Conservation (phyloP, 2,888 invertebrate genomes). For the Embidobia sp. region DNA sequence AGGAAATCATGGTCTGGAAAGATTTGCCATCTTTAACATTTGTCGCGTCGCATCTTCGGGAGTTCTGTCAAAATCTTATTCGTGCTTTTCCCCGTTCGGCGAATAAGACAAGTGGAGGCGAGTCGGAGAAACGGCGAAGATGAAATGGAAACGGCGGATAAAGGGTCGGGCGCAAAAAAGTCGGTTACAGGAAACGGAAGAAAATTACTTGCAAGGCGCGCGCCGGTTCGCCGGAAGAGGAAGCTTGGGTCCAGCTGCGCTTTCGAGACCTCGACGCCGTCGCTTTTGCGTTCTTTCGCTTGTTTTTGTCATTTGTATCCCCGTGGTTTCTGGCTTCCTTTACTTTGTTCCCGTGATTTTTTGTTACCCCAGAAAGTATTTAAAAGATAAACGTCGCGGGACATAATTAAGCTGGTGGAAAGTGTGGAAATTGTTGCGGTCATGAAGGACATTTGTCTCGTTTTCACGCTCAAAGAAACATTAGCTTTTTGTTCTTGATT, state of each 20-base stretch:
- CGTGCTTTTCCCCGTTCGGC: no score
- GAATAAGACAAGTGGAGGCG: slow-evolving; percentile 45
- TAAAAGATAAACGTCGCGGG: slow-evolving; percentile 18
- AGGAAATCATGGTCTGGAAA: no score
- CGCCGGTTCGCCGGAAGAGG: slow-evolving; percentile 22
- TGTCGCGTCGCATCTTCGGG: no score
- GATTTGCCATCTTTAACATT: no score
- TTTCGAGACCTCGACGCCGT: slow-evolving; percentile 1
- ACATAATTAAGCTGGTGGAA: slow-evolving; percentile 3
- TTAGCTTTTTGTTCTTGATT: neutral
- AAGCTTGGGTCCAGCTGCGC: no score
- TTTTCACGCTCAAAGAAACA: neutral
- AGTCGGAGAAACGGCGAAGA: slow-evolving; percentile 50
- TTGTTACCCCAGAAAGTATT: slow-evolving; percentile 4
- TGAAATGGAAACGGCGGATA: slow-evolving; percentile 6
- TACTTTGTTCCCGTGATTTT: slow-evolving; percentile 10
- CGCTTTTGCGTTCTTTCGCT: slow-evolving; percentile 24
- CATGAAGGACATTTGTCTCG: neutral
- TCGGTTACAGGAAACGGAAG: slow-evolving; percentile 34
- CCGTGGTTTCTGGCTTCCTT: slow-evolving; percentile 7
- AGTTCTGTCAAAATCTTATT: no score
- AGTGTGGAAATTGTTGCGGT: neutral
- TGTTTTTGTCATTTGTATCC: slow-evolving; percentile 15
- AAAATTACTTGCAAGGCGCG: slow-evolving; percentile 52
- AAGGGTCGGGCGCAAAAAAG: slow-evolving; percentile 51